These are phyloP conservation scores for Eurytoma californica DNA, from an alignment of 2,888 invertebrate species.

Conservation along the genomic window DNA sequence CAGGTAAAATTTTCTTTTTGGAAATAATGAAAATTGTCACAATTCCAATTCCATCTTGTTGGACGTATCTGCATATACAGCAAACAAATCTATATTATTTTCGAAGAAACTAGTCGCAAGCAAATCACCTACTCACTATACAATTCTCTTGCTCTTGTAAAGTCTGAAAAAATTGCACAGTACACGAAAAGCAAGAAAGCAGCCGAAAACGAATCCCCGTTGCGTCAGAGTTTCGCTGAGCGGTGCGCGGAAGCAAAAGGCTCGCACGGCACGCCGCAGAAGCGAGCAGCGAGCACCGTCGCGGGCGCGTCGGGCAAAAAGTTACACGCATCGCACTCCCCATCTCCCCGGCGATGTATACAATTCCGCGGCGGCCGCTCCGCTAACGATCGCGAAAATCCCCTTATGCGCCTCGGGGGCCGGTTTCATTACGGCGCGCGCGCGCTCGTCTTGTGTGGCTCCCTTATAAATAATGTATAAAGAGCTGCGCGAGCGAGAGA, in stretches of 20 bases:
- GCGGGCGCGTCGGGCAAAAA: slow-evolving; percentile 24
- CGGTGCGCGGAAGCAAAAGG: no score
- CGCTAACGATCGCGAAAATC: slow-evolving; percentile 52
- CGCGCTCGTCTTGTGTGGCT: slow-evolving; percentile 55
- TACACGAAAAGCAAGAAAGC: no score
- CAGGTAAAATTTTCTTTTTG: no score
- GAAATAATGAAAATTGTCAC: no score
- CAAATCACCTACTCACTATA: no score
- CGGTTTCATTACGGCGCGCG: slow-evolving; percentile 34
- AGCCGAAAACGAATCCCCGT: neutral
- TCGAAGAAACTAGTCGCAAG: no score
- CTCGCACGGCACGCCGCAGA: neutral
- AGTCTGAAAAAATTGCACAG: no score
- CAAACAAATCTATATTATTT: no score
- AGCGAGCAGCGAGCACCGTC: neutral
- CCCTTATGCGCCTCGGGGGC: slow-evolving; percentile 36
- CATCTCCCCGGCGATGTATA: neutral
- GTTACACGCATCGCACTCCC: neutral
- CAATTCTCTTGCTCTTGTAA: no score
- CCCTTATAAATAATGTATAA: slow-evolving; percentile 60
- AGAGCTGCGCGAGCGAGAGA: slow-evolving; percentile 26
- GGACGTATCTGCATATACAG: no score
- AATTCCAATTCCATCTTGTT: no score
- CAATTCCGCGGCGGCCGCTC: slow-evolving; percentile 9
- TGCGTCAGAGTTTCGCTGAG: neutral